Percentiles rank a stretch among this genome's conserved stretches.
Evolutionary conservation across 2,888 invertebrate genomes (phyloP).

Genomic region (Tortrix viridana): DNA sequence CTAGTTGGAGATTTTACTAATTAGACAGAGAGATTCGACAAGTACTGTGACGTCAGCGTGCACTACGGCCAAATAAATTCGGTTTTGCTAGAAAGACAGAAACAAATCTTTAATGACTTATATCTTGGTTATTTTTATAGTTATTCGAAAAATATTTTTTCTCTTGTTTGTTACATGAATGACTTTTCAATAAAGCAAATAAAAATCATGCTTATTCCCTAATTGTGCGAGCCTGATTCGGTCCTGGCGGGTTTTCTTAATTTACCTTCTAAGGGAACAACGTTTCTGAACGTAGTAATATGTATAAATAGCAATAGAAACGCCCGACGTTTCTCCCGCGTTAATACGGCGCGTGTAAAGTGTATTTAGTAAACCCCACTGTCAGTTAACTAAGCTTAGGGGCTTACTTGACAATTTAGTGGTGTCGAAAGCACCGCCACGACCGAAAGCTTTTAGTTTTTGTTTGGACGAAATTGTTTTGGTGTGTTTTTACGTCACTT

Average conservation of each 20-base stretch:
- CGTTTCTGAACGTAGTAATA: background rate
- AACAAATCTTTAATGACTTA: too few relatives aligned
- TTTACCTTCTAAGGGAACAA: background rate
- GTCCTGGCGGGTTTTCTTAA: background rate
- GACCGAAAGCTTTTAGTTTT: slow-evolving; percentile 17
- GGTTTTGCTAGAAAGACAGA: too few relatives aligned
- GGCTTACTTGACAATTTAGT: slow-evolving; percentile 32
- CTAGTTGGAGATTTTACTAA: too few relatives aligned
- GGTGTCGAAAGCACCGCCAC: slow-evolving; percentile 22
- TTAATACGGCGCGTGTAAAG: slow-evolving; percentile 23
- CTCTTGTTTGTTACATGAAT: too few relatives aligned
- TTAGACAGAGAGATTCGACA: too few relatives aligned
- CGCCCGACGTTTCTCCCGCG: background rate
- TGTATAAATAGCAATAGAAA: background rate
- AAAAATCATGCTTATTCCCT: too few relatives aligned
- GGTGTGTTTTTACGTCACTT: background rate
- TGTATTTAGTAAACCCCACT: slow-evolving; percentile 31
- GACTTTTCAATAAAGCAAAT: too few relatives aligned
- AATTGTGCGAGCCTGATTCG: background rate
- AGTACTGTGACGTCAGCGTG: too few relatives aligned
- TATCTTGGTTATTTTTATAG: too few relatives aligned
- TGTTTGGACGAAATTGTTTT: slow-evolving; percentile 3
- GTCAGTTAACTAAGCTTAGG: slow-evolving; percentile 31
- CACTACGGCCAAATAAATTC: too few relatives aligned
- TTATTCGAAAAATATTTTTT: too few relatives aligned